Conservation (phyloP, 2,888 invertebrate genomes). For the Aethes cnicana region DNA sequence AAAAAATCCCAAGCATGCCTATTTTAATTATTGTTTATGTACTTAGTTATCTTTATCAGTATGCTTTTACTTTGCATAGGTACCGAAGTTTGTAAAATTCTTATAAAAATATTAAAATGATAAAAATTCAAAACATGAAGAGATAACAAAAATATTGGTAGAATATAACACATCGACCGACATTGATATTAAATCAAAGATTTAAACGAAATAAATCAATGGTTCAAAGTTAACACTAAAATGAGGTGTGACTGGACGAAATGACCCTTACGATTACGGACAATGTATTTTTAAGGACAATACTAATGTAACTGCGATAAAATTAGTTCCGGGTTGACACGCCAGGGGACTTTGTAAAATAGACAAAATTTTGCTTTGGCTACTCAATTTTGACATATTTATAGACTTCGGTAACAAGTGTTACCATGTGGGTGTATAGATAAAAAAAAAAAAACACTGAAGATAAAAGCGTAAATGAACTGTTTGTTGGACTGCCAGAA, state of each 20-base stretch:
- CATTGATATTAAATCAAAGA: not conserved
- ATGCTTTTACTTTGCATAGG: no score
- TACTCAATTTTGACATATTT: slow-evolving; percentile 62
- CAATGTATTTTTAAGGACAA: slow-evolving; percentile 76
- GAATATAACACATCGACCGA: no score
- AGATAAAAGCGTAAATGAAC: no score
- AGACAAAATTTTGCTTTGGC: slow-evolving; percentile 54
- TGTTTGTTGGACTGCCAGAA: no score
- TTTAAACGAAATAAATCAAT: slow-evolving; percentile 26
- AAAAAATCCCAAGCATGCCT: no score
- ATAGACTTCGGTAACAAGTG: slow-evolving; percentile 57
- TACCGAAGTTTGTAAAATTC: no score
- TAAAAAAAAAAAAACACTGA: slow-evolving; percentile 29
- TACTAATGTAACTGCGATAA: slow-evolving; percentile 72
- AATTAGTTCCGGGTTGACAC: slow-evolving; percentile 65
- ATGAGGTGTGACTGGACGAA: slow-evolving; percentile 69
- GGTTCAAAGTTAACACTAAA: slow-evolving; percentile 51
- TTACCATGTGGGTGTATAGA: slow-evolving; percentile 55
- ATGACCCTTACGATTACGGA: slow-evolving; percentile 73
- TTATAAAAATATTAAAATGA: slow-evolving; percentile 14
- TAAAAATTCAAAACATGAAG: no score
- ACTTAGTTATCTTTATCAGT: no score
- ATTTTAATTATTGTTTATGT: no score
- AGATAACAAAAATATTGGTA: no score
- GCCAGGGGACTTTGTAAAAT: slow-evolving; percentile 71